phyloP scores from a whole-genome alignment of 2,797 vertebrate species.

The Crenichthys baileyi region DNA sequence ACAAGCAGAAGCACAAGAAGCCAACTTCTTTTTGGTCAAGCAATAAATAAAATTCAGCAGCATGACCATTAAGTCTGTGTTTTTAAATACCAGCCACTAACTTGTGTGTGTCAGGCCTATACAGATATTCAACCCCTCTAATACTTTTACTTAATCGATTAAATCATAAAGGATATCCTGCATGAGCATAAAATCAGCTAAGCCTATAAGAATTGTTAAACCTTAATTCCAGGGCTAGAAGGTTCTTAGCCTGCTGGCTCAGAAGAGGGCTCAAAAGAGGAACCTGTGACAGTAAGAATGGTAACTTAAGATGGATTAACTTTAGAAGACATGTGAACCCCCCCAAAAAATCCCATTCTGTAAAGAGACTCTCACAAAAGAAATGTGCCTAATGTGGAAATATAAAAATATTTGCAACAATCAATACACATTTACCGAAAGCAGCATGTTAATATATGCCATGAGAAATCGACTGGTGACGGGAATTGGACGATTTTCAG shows the following conservation, averaged over 20 bases:
- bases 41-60: slow-evolving; percentile 32
- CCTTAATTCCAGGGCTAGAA: not conserved
- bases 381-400: not conserved
- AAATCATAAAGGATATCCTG: slow-evolving; percentile 7
- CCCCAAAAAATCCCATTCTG: not conserved
- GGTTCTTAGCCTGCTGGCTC: not conserved
- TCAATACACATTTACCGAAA: not conserved
- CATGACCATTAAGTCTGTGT: slow-evolving; percentile 18
- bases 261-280: slow-evolving; percentile 3
- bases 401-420: not conserved
- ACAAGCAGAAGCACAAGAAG: slow-evolving; percentile 27
- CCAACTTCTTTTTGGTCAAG: slow-evolving; percentile 22
- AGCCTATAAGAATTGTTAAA: not conserved
- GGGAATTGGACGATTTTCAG: too few relatives aligned
- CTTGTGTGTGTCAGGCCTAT: slow-evolving; percentile 9
- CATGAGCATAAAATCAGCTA: slow-evolving; percentile 4
- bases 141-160: slow-evolving; percentile 10
- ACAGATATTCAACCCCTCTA: slow-evolving; percentile 1
- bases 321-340: slow-evolving; percentile 12
- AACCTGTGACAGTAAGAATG: not conserved
- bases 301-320: slow-evolving; percentile 8
- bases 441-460: too few relatives aligned
- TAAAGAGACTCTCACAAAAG: not conserved
- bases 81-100: slow-evolving; percentile 38
- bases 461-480: too few relatives aligned